Conservation (phyloP, 2,888 invertebrate species). For the Villa cingulata region DNA sequence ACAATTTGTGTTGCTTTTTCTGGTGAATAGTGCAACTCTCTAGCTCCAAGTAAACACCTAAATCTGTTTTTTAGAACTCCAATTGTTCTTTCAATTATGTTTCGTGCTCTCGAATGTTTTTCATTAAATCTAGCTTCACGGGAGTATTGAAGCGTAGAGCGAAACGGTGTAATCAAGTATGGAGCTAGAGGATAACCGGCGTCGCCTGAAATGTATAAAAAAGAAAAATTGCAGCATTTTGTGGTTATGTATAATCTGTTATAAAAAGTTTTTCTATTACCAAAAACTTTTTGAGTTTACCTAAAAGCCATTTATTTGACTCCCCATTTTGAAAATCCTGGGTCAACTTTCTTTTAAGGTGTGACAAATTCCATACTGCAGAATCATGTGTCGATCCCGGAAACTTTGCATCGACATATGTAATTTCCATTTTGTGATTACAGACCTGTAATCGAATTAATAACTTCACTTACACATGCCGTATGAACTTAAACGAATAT, state of each 20-base stretch:
- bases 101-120: not conserved
- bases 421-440: not conserved
- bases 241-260: too few relatives aligned
- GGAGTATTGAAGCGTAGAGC: not conserved
- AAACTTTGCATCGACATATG: not conserved
- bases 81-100: not conserved
- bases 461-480: too few relatives aligned
- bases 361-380: not conserved
- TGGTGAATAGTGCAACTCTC: not conserved
- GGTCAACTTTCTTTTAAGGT: not conserved
- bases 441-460: too few relatives aligned
- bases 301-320: not conserved
- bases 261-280: not conserved
- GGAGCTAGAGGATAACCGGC: conserved; percentile 1
- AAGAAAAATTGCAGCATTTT: not conserved
- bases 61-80: not conserved
- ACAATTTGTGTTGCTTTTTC: conserved; percentile 6
- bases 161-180: not conserved
- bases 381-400: not conserved
- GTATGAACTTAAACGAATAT: too few relatives aligned
- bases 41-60: not conserved
- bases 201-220: not conserved
- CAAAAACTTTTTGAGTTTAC: not conserved
- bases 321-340: not conserved
- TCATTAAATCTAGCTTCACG: not conserved